Percentiles rank a stretch among this genome's conserved stretches.
phyloP scores from a whole-genome alignment of 2,888 invertebrate species.

The Caenorhabditis panamensis region DNA sequence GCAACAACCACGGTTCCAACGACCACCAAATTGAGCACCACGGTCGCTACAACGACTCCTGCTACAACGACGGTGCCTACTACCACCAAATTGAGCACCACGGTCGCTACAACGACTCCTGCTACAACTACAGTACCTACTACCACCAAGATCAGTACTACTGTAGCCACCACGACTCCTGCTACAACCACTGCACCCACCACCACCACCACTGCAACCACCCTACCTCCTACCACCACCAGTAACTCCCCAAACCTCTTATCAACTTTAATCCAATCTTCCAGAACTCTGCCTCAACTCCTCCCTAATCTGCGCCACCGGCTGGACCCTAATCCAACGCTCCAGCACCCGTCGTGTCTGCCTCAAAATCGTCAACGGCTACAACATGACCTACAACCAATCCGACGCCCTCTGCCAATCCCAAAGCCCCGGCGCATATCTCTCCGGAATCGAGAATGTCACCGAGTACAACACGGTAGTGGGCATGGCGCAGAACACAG shows the following conservation, averaged over 20 bases:
- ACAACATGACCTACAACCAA: constrained; percentile 45
- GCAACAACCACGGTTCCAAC: background rate
- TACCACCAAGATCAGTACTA: background rate
- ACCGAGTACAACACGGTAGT: constrained; percentile 42
- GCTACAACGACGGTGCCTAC: background rate
- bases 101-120: background rate
- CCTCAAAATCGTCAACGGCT: constrained; percentile 39
- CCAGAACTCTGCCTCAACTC: constrained; percentile 27
- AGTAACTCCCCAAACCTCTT: background rate
- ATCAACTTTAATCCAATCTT: background rate
- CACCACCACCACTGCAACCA: constrained; percentile 1
- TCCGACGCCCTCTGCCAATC: constrained; percentile 25
- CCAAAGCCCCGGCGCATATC: constrained; percentile 19
- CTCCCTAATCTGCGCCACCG: constrained; percentile 21
- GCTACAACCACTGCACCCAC: background rate
- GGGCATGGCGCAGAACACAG: constrained; percentile 28
- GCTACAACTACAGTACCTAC: background rate
- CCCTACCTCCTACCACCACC: constrained; percentile 1
- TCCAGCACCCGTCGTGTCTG: constrained; percentile 27
- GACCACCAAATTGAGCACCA: background rate
- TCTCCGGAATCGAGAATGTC: constrained; percentile 51
- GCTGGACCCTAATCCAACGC: constrained; percentile 34
- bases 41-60: background rate
- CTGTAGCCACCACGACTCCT: background rate
- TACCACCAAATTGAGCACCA: background rate